phyloP scores from a whole-genome alignment of 2,888 invertebrate species.

The Microctonus brassicae region DNA sequence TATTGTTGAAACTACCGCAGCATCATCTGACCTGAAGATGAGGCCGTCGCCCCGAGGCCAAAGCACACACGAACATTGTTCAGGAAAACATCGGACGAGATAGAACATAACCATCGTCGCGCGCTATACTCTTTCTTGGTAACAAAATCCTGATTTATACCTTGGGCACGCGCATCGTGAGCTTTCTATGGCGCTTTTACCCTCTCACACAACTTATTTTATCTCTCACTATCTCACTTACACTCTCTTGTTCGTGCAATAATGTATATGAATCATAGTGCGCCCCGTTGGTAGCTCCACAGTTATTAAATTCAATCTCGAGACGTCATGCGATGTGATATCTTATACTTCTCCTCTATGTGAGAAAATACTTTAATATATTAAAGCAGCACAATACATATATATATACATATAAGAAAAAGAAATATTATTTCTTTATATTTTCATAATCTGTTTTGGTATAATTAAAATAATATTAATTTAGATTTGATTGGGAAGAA shows the following conservation, averaged over 20 bases:
- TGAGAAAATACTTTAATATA: too few species aligned
- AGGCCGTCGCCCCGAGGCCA: neutral
- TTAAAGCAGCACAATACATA: too few species aligned
- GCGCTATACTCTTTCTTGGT: conserved; percentile 29
- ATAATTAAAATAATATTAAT: too few species aligned
- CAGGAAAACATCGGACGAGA: neutral
- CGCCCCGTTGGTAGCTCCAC: conserved; percentile 26
- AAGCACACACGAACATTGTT: neutral
- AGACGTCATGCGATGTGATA: conserved; percentile 3
- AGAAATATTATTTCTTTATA: too few species aligned
- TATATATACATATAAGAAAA: too few species aligned
- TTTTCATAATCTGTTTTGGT: too few species aligned
- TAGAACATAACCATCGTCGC: conserved; percentile 9
- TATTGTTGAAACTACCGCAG: neutral
- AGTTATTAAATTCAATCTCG: conserved; percentile 42
- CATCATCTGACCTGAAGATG: conserved; percentile 12
- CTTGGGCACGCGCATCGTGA: conserved; percentile 28
- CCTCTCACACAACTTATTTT: conserved; percentile 11
- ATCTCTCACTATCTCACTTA: conserved; percentile 16
- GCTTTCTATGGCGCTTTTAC: conserved; percentile 8
- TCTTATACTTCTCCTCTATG: neutral
- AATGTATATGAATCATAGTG: conserved; percentile 42
- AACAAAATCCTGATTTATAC: conserved; percentile 57
- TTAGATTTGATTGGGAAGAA: too few species aligned
- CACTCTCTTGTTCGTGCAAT: conserved; percentile 23